phyloP scores from a whole-genome alignment of 1,140 invertebrate species.

The Drosophila sproati region DNA sequence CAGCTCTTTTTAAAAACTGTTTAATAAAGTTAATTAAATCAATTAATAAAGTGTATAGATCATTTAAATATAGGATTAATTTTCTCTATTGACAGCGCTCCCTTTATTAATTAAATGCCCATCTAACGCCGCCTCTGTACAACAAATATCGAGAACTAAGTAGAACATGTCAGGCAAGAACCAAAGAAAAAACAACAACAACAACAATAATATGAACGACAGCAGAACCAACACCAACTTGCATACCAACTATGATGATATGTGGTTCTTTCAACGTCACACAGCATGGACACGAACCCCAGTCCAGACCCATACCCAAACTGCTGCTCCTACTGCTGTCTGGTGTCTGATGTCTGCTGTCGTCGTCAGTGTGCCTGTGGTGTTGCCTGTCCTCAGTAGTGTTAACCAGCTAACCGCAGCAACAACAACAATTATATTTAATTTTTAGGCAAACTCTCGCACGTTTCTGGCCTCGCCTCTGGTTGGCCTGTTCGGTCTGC shows the following conservation, averaged over 20 bases:
- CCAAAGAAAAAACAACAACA: constrained; percentile 8
- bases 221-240: constrained; percentile 14
- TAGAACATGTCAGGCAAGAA: constrained; percentile 19
- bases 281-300: constrained; percentile 26
- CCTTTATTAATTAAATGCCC: neutral
- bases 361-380: constrained; percentile 31
- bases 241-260: constrained; percentile 25
- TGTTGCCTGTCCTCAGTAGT: constrained; percentile 44
- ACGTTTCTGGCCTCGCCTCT: constrained; percentile 51
- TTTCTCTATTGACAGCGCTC: neutral
- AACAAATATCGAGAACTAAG: constrained; percentile 2
- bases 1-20: no score
- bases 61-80: no score
- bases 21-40: no score
- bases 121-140: constrained; percentile 3
- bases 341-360: constrained; percentile 36
- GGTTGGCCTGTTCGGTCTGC: constrained; percentile 23
- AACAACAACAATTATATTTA: constrained; percentile 75
- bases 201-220: constrained; percentile 8
- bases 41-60: no score
- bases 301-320: constrained; percentile 24
- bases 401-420: constrained; percentile 51
- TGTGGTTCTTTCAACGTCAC: constrained; percentile 45
- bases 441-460: constrained; percentile 70
- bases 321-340: neutral